These are phyloP conservation scores for Menidia menidia DNA, from an alignment of 2,797 vertebrate species.

Conservation along the genomic window DNA sequence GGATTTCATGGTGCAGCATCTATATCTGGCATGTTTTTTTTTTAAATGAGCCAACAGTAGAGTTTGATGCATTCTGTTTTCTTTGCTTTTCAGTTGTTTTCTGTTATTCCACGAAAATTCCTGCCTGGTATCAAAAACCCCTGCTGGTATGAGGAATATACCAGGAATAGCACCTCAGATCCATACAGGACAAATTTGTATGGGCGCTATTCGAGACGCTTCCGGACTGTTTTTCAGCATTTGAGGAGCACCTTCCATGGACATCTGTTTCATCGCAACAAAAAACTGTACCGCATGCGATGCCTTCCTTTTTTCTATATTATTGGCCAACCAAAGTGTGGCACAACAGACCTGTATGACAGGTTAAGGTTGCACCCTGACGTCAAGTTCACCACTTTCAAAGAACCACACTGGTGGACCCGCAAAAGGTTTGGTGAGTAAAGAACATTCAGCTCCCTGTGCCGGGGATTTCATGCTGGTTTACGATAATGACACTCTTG, in stretches of 20 bases:
- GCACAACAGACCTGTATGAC: conserved; percentile 95
- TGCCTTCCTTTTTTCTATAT: conserved; percentile 97
- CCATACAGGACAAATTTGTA: conserved; percentile 93
- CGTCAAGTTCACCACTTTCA: conserved; percentile 92
- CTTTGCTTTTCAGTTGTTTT: conserved; percentile 88
- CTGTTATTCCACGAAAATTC: conserved; percentile 90
- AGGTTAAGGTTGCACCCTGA: conserved; percentile 92
- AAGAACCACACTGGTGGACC: conserved; percentile 99
- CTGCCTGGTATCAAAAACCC: conserved; percentile 91
- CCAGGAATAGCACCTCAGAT: conserved; percentile 86
- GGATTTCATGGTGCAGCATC: not conserved
- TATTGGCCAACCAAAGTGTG: conserved; percentile 97
- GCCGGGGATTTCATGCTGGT: conserved; percentile 2
- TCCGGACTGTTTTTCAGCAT: conserved; percentile 89
- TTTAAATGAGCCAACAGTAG: not conserved
- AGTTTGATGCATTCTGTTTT: conserved; percentile 20
- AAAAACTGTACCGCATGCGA: conserved; percentile 88
- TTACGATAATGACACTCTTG: conserved; percentile 38
- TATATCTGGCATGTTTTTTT: conserved; percentile 23
- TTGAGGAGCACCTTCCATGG: conserved; percentile 89
- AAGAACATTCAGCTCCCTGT: conserved; percentile 13
- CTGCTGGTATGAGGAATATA: conserved; percentile 94
- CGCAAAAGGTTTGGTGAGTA: conserved; percentile 95
- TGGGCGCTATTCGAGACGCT: conserved; percentile 89
- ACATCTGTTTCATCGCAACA: conserved; percentile 84